These are phyloP conservation scores for Mycteria americana DNA, from an alignment of 2,797 vertebrate genomes.

Conservation along the genomic window DNA sequence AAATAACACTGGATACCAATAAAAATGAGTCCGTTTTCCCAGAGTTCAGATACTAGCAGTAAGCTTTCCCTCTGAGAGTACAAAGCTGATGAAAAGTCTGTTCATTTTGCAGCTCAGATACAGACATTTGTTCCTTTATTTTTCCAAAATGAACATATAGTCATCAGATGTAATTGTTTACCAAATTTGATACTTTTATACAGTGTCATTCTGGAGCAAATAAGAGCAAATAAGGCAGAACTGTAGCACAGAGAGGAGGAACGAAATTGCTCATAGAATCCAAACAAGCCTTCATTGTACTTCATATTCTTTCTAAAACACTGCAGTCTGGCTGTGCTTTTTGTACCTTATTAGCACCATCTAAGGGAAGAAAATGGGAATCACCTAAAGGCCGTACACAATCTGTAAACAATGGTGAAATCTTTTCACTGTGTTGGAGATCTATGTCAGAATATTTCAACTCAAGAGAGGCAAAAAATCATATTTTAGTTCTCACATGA, in stretches of 20 bases:
- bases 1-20: neutral
- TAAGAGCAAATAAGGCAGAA: constrained; percentile 18
- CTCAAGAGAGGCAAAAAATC: neutral
- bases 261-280: neutral
- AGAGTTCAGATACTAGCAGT: neutral
- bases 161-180: constrained; percentile 55
- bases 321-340: constrained; percentile 50
- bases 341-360: constrained; percentile 74
- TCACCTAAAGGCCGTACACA: constrained; percentile 39
- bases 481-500: neutral
- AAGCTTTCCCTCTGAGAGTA: neutral
- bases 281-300: constrained; percentile 25
- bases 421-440: constrained; percentile 5
- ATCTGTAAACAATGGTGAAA: constrained; percentile 38
- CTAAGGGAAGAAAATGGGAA: constrained; percentile 72
- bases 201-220: constrained; percentile 10
- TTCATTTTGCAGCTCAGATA: constrained; percentile 23
- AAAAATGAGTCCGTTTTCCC: neutral
- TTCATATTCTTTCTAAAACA: neutral
- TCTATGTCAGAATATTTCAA: neutral
- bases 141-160: constrained; percentile 25
- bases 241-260: neutral
- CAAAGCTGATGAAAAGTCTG: constrained; percentile 6
- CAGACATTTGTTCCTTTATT: constrained; percentile 1
- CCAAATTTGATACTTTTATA: neutral